Evolutionary conservation across 2,888 invertebrate species (phyloP), one percentile per base, ranked within the genome.

Genomic region (Fragum sueziense): DNA sequence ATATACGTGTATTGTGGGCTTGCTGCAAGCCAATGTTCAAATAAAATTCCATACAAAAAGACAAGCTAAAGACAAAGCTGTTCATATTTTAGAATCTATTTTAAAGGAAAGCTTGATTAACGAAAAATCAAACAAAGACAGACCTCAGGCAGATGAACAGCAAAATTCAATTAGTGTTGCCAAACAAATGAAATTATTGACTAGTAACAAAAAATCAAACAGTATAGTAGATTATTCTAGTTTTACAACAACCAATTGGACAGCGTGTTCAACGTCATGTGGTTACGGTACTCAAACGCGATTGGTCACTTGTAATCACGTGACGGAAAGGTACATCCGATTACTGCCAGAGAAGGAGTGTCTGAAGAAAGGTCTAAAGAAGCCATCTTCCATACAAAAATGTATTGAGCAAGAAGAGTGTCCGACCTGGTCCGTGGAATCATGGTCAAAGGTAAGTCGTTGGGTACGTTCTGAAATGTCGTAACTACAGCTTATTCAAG

Each of bases 231-330:
- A 82, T 51, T 84, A 80, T 76, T 82, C 85, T 3, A 76, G 84
- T 25, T 89, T 82, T 79, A 85, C 88, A 7, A 85, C 84, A 1
- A 80, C 96, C 0, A 96, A 96, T 14, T 98, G 98, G 98, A 96
- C 97, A 0, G 95, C 95, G 20, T 98, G 98, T 92, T 97, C 96
- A 1, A 96, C 96, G 85, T 95, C 95, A 0, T 98, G 98, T 89
- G 96, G 96, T 57, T 95, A 95, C 73, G 97, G 97, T 1, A 95
- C 96, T 93, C 96, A 97, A 93, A 95, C 95, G 86, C 95, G 97
- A 81, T 94, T 95, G 73, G 95, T 96, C 85, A 93, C 95, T 88
- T 95, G 97, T 94, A 93, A 91, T 85, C 94, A 94, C 89, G 95
- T 94, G 80, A 91, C 94, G 9, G 93, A 93, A 4, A 94, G 95